phyloP scores from a whole-genome alignment of 2,888 invertebrate genomes.

The Stenotaenia linearis region DNA sequence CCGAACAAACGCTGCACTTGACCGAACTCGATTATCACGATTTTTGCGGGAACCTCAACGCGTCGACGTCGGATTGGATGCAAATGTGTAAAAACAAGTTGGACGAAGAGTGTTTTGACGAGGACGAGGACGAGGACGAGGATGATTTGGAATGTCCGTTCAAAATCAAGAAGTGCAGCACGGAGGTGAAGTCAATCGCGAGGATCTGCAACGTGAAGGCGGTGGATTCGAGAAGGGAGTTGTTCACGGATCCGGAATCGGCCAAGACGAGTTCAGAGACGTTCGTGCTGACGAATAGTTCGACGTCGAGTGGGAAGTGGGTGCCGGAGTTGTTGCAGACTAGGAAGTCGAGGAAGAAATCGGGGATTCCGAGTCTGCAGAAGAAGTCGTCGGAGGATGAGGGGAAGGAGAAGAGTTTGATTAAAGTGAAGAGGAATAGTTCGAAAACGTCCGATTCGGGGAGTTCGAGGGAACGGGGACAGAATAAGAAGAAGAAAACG shows the following conservation, averaged over 20 bases:
- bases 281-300: neutral
- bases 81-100: neutral
- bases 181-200: neutral
- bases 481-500: neutral
- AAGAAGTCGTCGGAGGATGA: neutral
- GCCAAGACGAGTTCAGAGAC: neutral
- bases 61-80: neutral
- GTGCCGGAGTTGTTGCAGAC: neutral
- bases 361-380: neutral
- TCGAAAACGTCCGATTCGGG: neutral
- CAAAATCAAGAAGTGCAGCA: neutral
- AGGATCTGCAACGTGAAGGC: neutral
- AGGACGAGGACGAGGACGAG: neutral
- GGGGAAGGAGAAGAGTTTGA: neutral
- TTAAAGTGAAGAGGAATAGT: neutral
- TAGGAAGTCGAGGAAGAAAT: neutral
- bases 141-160: neutral
- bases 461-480: neutral
- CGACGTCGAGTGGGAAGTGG: neutral
- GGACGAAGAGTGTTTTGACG: neutral
- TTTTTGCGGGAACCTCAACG: neutral
- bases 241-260: neutral
- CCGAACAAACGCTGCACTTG: neutral
- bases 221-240: neutral
- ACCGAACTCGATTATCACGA: neutral